Conservation (phyloP, 2,888 invertebrate genomes). For the Tenthredo distinguenda region DNA sequence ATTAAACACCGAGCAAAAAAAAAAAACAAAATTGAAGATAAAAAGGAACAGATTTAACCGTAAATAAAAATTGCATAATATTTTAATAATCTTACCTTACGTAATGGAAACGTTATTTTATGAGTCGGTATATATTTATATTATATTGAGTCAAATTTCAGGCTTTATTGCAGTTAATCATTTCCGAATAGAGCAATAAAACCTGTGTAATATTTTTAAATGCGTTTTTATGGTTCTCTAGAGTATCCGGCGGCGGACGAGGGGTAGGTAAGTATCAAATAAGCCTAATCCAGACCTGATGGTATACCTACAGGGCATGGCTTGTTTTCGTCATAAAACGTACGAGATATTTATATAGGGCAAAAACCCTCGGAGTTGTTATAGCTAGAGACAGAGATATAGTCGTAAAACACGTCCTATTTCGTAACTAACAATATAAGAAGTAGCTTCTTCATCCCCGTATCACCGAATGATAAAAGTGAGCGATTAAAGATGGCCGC, state of each 20-base stretch:
- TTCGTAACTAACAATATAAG: conserved; percentile 19
- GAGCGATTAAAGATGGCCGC: conserved; percentile 12
- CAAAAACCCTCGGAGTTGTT: background rate
- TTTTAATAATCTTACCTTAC: background rate
- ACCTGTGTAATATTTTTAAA: conserved; percentile 1
- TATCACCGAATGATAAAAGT: background rate
- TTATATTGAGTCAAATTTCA: background rate
- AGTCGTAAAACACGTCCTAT: background rate
- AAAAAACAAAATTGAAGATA: too few species aligned
- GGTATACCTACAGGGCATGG: background rate
- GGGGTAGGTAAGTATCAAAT: background rate
- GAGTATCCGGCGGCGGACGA: background rate
- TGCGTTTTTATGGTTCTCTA: background rate
- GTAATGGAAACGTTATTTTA: background rate
- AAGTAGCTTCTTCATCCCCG: background rate
- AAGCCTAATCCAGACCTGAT: background rate
- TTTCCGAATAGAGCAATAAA: background rate
- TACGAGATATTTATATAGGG: background rate
- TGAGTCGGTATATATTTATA: background rate
- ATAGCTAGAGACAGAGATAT: background rate
- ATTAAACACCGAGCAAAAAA: too few species aligned
- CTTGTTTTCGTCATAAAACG: background rate
- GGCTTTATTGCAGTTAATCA: conserved; percentile 2
- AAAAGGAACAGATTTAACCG: too few species aligned
- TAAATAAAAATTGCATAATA: too few species aligned